Percentiles rank a stretch among this genome's conserved stretches.
These are phyloP conservation scores for Lontra canadensis DNA, from an alignment of 2,113 vertebrate species.

Conservation along the genomic window DNA sequence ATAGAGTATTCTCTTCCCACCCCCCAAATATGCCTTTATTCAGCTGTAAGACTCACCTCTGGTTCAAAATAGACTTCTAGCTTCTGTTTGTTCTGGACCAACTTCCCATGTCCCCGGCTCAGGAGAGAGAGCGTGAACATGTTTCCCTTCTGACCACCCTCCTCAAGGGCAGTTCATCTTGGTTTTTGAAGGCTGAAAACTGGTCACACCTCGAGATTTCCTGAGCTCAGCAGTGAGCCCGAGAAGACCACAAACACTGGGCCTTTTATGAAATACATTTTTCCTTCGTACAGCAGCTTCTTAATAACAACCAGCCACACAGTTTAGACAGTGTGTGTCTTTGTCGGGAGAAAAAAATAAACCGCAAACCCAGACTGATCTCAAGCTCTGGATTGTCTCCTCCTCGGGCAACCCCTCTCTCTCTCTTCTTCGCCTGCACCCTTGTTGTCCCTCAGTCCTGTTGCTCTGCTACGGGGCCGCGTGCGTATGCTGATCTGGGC, in stretches of 20 bases:
- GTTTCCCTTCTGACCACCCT: conserved; percentile 72
- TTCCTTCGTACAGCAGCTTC: conserved; percentile 22
- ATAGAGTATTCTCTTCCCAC: not conserved
- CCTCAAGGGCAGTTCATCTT: conserved; percentile 56
- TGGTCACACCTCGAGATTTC: conserved; percentile 67
- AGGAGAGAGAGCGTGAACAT: conserved; percentile 85
- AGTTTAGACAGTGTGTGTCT: conserved; percentile 71
- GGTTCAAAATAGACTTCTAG: conserved; percentile 87
- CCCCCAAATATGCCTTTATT: not conserved
- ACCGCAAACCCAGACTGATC: not conserved
- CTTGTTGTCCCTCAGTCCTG: conserved; percentile 62
- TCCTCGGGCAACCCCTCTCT: not conserved
- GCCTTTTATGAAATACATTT: conserved; percentile 64
- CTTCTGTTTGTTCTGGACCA: conserved; percentile 81
- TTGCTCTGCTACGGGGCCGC: conserved; percentile 63
- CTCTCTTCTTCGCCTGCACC: not conserved
- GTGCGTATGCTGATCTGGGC: conserved; percentile 28
- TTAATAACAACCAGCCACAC: conserved; percentile 56
- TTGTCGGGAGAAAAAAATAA: conserved; percentile 59
- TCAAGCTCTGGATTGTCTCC: conserved; percentile 14
- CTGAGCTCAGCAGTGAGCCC: conserved; percentile 45
- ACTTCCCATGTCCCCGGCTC: conserved; percentile 84
- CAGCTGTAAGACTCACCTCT: conserved; percentile 78
- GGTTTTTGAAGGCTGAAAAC: conserved; percentile 60
- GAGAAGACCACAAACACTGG: conserved; percentile 60